phyloP scores from a whole-genome alignment of 2,797 vertebrate genomes.

The Pseudochromis fuscus region DNA sequence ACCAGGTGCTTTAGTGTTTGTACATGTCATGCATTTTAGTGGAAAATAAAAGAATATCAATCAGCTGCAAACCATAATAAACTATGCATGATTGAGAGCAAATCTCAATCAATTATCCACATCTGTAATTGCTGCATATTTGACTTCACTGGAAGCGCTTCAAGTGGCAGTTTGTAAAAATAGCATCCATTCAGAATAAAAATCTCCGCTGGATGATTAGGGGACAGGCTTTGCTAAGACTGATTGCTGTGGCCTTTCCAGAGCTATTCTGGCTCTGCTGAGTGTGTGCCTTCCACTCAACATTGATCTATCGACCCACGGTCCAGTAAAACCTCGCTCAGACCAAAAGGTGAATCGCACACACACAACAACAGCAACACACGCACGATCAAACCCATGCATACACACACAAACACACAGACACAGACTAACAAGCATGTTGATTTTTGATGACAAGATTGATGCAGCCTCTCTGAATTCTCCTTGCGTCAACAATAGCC shows the following conservation, averaged over 20 bases:
- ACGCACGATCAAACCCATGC: background rate
- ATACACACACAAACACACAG: conserved; percentile 19
- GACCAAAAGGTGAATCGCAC: conserved; percentile 77
- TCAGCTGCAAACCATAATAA: background rate
- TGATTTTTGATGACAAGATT: conserved; percentile 82
- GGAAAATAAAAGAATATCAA: conserved; percentile 2
- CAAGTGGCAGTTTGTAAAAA: conserved; percentile 66
- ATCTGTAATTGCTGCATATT: conserved; percentile 64
- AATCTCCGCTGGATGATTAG: conserved; percentile 75
- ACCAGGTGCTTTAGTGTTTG: conserved; percentile 19
- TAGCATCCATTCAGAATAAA: conserved; percentile 66
- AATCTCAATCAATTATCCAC: conserved; percentile 60
- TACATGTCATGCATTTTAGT: background rate
- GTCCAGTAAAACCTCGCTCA: conserved; percentile 78
- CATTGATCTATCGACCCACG: conserved; percentile 81
- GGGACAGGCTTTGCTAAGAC: conserved; percentile 72
- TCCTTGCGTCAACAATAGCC: conserved; percentile 67
- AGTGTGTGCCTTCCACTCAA: conserved; percentile 80
- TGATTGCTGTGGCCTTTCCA: conserved; percentile 82
- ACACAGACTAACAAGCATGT: conserved; percentile 72
- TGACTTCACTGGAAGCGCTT: conserved; percentile 58
- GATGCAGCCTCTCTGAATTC: conserved; percentile 69
- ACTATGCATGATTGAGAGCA: conserved; percentile 4
- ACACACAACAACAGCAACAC: background rate
- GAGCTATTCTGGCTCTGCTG: conserved; percentile 81